Evolutionary conservation across 2,113 vertebrate genomes (phyloP).

Genomic region (Cinclus cinclus): DNA sequence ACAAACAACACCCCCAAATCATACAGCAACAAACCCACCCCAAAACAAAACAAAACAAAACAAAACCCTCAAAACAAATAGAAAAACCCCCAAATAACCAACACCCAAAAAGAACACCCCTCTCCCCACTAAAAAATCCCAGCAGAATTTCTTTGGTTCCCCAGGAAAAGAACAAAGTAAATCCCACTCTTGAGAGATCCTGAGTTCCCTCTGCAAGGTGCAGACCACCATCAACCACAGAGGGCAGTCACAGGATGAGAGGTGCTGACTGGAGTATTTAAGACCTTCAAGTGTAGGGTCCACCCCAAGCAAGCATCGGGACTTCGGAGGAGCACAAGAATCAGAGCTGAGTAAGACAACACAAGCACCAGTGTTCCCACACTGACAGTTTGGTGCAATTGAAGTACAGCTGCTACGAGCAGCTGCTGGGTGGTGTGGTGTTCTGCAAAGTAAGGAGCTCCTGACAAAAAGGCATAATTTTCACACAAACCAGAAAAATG

Average conservation of each 20-base stretch:
- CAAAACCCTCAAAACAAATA: not conserved
- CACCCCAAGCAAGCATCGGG: not conserved
- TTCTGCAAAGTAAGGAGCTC: slow-evolving; percentile 19
- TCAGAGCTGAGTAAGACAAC: slow-evolving; percentile 25
- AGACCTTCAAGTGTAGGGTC: not conserved
- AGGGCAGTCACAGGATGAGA: not conserved
- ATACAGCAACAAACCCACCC: no score
- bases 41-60: not conserved
- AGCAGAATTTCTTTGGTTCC: not conserved
- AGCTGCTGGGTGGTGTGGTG: slow-evolving; percentile 17
- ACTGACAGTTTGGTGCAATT: slow-evolving; percentile 46
- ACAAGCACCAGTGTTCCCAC: slow-evolving; percentile 3
- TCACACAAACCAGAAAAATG: slow-evolving; percentile 10
- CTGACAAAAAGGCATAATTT: slow-evolving; percentile 34
- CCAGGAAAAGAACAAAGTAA: not conserved
- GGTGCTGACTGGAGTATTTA: not conserved
- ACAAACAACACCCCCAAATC: not conserved
- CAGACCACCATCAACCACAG: not conserved
- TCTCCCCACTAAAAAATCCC: no score
- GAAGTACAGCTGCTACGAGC: slow-evolving; percentile 40
- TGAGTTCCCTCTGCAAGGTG: not conserved
- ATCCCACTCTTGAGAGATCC: not conserved
- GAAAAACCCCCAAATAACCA: not conserved
- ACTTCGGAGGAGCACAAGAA: slow-evolving; percentile 22
- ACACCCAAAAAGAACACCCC: not conserved